Evolutionary conservation across 2,888 invertebrate genomes (phyloP).

Genomic region (Acheta domesticus): DNA sequence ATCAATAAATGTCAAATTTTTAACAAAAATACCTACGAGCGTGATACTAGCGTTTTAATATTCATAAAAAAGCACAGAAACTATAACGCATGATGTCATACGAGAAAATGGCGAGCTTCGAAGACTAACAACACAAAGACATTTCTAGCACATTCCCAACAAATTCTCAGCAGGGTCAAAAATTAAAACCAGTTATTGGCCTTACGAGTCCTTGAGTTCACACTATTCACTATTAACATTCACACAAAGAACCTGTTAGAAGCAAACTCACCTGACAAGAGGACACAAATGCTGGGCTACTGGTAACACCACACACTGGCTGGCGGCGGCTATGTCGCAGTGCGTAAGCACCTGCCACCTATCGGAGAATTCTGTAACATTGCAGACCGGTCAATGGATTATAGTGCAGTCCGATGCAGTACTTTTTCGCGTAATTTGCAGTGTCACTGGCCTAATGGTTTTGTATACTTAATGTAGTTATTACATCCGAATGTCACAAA

Average conservation of each 20-base stretch:
- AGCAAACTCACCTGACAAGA: conserved; percentile 26
- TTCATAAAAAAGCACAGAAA: neutral
- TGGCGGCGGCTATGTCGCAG: neutral
- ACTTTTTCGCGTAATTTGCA: no score
- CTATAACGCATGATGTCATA: conserved; percentile 35
- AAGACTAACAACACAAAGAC: neutral
- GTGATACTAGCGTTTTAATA: neutral
- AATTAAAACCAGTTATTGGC: no score
- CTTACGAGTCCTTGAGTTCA: no score
- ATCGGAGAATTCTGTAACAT: neutral
- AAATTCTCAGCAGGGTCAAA: neutral
- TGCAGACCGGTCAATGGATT: conserved; percentile 1
- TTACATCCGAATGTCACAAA: no score
- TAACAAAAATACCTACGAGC: no score
- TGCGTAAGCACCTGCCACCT: neutral
- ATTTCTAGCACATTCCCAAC: neutral
- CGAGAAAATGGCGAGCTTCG: conserved; percentile 34
- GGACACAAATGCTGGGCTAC: neutral
- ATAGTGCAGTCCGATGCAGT: neutral
- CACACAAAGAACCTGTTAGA: no score
- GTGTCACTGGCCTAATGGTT: no score
- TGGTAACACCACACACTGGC: neutral
- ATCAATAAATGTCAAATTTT: no score
- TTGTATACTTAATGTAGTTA: no score
- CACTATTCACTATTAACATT: no score